These are phyloP conservation scores for Tenthredo distinguenda DNA, from an alignment of 2,888 invertebrate genomes.

Conservation along the genomic window DNA sequence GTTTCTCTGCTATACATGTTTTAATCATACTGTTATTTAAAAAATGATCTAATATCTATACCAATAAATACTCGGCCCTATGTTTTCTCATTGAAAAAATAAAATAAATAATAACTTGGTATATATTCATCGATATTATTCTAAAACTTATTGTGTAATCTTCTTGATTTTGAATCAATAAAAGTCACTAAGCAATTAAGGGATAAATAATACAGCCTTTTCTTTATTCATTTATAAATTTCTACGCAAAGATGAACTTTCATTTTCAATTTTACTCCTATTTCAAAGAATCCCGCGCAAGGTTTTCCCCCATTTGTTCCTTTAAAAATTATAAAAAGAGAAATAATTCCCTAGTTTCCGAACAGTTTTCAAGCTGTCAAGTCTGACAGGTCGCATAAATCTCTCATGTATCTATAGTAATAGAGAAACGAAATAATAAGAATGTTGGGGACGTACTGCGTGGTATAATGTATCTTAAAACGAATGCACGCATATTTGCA, in stretches of 20 bases:
- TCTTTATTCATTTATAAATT: background rate
- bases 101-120: slow-evolving; percentile 53
- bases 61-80: slow-evolving; percentile 58
- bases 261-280: background rate
- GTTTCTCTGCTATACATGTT: slow-evolving; percentile 37
- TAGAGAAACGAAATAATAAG: background rate
- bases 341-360: slow-evolving; percentile 12
- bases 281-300: slow-evolving; percentile 16
- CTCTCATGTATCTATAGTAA: background rate
- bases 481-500: background rate
- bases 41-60: slow-evolving; percentile 29
- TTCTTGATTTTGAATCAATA: slow-evolving; percentile 66
- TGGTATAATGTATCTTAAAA: background rate
- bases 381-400: background rate
- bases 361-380: background rate
- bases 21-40: slow-evolving; percentile 34
- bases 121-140: slow-evolving; percentile 54
- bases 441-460: background rate
- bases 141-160: slow-evolving; percentile 50
- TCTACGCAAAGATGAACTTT: background rate
- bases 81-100: slow-evolving; percentile 57
- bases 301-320: background rate
- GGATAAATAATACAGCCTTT: background rate
- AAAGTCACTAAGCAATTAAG: slow-evolving; percentile 63
- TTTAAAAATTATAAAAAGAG: background rate